Conservation (phyloP, 2,113 vertebrate genomes). For the Uria lomvia region DNA sequence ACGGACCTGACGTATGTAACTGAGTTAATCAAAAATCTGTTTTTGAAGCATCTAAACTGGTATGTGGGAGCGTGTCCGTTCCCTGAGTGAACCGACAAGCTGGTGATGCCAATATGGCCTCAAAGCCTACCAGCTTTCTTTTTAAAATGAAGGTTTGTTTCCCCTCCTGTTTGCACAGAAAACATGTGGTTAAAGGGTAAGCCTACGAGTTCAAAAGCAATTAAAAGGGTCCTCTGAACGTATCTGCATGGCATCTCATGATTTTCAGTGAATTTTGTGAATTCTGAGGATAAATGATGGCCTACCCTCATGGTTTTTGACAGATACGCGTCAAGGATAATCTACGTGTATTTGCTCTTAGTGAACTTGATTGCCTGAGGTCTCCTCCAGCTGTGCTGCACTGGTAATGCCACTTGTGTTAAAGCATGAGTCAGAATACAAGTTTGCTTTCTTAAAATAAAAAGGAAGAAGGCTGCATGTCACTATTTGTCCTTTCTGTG, state of each 20-base stretch:
- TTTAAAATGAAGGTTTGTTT: background rate
- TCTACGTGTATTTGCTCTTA: background rate
- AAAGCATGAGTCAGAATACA: background rate
- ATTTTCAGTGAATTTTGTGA: background rate
- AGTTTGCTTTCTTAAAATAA: background rate
- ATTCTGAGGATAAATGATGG: background rate
- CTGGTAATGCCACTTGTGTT: background rate
- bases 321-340: background rate
- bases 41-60: background rate
- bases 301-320: background rate
- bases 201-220: background rate
- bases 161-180: background rate
- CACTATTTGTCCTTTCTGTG: background rate
- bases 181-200: background rate
- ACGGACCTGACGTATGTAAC: background rate
- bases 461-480: background rate
- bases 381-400: background rate
- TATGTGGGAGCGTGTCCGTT: background rate
- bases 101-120: background rate
- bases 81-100: background rate
- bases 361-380: background rate
- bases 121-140: background rate
- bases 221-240: background rate
- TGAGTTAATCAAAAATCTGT: background rate
- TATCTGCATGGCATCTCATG: background rate